These are phyloP conservation scores for Sinocyclocheilus anshuiensis DNA, from an alignment of 2,113 vertebrate species.

Conservation along the genomic window DNA sequence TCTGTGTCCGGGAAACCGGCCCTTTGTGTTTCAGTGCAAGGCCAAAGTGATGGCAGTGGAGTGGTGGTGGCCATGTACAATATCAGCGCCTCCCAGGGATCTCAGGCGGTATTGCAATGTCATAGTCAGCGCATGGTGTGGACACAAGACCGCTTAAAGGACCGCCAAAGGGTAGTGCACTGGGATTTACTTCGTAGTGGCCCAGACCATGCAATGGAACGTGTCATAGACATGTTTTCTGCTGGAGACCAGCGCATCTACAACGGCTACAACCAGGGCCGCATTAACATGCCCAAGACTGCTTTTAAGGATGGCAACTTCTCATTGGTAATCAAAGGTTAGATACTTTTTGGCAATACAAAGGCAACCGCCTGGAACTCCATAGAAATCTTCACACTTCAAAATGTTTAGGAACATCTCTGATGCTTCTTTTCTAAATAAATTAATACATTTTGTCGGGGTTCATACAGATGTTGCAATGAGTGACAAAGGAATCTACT, in stretches of 20 bases:
- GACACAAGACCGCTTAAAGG: constrained; percentile 87
- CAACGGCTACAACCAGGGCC: constrained; percentile 79
- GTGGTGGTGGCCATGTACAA: constrained; percentile 83
- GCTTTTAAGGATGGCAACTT: constrained; percentile 93
- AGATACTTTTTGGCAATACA: not conserved
- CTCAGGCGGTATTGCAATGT: constrained; percentile 82
- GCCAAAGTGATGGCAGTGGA: constrained; percentile 75
- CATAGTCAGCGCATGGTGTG: constrained; percentile 92
- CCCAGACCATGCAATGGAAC: constrained; percentile 74
- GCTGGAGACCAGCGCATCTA: constrained; percentile 88
- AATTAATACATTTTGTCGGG: constrained; percentile 27
- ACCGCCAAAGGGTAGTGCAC: constrained; percentile 93
- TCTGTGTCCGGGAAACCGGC: not conserved
- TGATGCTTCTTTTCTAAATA: not conserved
- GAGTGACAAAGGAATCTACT: constrained; percentile 85
- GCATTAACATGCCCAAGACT: constrained; percentile 78
- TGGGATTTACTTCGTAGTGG: constrained; percentile 83
- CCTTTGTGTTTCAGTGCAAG: constrained; percentile 55
- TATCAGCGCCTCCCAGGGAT: constrained; percentile 77
- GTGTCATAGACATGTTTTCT: constrained; percentile 89
- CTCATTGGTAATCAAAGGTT: constrained; percentile 84
- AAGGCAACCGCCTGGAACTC: not conserved
- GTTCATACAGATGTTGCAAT: constrained; percentile 67
- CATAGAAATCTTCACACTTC: not conserved
- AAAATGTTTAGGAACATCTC: not conserved